phyloP scores from a whole-genome alignment of 2,888 invertebrate species.

The Caenorhabditis panamensis region DNA sequence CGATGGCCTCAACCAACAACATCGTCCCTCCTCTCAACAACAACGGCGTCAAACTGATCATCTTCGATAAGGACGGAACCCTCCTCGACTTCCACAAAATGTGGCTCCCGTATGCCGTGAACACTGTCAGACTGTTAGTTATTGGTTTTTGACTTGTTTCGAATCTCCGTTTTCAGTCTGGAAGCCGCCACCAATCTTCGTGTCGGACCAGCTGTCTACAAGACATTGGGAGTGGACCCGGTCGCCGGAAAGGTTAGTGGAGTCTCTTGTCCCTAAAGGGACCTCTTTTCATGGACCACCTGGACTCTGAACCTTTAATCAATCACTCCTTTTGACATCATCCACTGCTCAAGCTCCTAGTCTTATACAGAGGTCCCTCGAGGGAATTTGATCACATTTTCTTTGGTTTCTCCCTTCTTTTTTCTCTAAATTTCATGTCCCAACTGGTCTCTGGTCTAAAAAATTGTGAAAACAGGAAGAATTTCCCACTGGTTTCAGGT shows the following conservation, averaged over 20 bases:
- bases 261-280: too few species aligned
- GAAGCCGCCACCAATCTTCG: constrained; percentile 81
- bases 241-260: constrained; percentile 74
- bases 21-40: constrained; percentile 10
- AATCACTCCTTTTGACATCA: neutral
- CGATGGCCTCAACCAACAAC: neutral
- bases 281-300: neutral
- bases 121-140: constrained; percentile 77
- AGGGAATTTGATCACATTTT: constrained; percentile 20
- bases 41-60: constrained; percentile 80
- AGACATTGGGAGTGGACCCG: constrained; percentile 82
- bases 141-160: too few species aligned
- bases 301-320: constrained; percentile 5
- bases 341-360: too few species aligned
- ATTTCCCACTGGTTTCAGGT: constrained; percentile 61
- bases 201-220: constrained; percentile 81
- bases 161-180: constrained; percentile 81
- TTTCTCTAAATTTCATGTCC: neutral
- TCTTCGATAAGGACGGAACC: constrained; percentile 83
- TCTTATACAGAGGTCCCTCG: too few species aligned
- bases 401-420: neutral
- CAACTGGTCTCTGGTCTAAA: too few species aligned
- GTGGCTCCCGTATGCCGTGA: constrained; percentile 83
- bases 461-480: neutral
- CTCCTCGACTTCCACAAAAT: constrained; percentile 83